These are phyloP conservation scores for Diarsia dahlii DNA, from an alignment of 2,888 invertebrate genomes.

Conservation along the genomic window DNA sequence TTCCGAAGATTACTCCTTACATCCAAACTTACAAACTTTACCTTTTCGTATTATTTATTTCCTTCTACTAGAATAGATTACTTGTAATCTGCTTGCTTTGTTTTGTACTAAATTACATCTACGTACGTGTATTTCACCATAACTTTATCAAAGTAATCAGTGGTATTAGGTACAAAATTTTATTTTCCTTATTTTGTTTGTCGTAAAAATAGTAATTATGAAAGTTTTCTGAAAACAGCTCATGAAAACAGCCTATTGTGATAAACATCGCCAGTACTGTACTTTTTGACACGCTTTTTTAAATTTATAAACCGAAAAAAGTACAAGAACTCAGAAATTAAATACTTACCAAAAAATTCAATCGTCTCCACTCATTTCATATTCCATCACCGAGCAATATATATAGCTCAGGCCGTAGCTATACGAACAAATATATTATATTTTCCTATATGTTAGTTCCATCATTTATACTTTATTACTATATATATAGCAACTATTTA, in stretches of 20 bases:
- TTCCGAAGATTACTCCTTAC: neutral
- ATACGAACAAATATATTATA: conserved; percentile 90
- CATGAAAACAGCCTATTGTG: neutral
- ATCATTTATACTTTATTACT: conserved; percentile 91
- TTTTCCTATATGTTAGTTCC: conserved; percentile 90
- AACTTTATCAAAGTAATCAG: conserved; percentile 30
- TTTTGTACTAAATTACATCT: conserved; percentile 4
- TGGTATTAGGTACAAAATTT: neutral
- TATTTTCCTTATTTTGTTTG: conserved; percentile 1
- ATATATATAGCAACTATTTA: conserved; percentile 87
- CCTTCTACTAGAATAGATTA: neutral
- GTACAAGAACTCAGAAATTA: neutral
- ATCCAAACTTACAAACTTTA: neutral
- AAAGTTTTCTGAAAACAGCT: neutral
- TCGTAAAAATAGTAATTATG: neutral
- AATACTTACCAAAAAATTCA: conserved; percentile 32
- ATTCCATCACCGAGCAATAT: conserved; percentile 83
- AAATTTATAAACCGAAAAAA: neutral
- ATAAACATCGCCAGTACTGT: neutral
- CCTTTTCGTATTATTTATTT: too few relatives aligned
- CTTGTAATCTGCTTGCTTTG: conserved; percentile 1
- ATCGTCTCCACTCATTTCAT: conserved; percentile 71
- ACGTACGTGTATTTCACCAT: conserved; percentile 11
- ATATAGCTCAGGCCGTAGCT: conserved; percentile 87
- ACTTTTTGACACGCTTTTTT: neutral